Evolutionary conservation across 64 coral and sea anemone genomes (phyloP).

Genomic region (Stichodactyla helianthus): DNA sequence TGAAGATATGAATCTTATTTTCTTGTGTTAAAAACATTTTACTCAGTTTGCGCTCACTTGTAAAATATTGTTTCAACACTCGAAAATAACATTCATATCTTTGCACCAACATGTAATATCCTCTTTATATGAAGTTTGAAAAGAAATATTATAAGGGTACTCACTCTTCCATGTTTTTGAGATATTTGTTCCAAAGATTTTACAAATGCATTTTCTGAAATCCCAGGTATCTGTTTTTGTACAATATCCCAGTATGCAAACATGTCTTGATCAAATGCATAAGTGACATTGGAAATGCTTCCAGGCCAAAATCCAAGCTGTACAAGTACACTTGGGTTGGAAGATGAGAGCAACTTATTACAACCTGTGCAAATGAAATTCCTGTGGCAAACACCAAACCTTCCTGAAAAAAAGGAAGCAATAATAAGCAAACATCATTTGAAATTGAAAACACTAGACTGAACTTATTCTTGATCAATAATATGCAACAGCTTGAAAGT

Average conservation of each 20-base stretch:
- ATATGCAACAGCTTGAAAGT: neutral
- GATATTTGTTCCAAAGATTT: slow-evolving; percentile 60
- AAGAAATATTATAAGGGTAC: neutral
- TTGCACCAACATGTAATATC: too few relatives aligned
- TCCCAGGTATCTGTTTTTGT: slow-evolving; percentile 60
- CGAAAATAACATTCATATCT: too few relatives aligned
- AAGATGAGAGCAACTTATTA: slow-evolving; percentile 12
- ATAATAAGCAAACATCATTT: neutral
- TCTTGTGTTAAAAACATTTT: too few relatives aligned
- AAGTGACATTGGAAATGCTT: slow-evolving; percentile 30
- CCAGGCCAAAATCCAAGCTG: slow-evolving; percentile 63
- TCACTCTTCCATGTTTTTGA: slow-evolving; percentile 45
- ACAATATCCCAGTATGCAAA: slow-evolving; percentile 62
- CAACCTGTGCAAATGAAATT: slow-evolving; percentile 25
- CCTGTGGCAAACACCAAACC: slow-evolving; percentile 45
- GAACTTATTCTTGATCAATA: neutral
- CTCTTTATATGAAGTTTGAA: neutral
- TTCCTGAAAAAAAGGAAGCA: slow-evolving; percentile 32
- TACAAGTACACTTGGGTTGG: slow-evolving; percentile 37
- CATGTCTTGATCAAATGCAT: slow-evolving; percentile 58
- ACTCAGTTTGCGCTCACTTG: too few relatives aligned
- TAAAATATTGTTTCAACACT: too few relatives aligned
- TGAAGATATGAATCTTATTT: too few relatives aligned
- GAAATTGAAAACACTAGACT: neutral
- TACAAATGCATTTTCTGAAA: slow-evolving; percentile 60